Base-by-base conservation (phyloP, 2,797 vertebrate species). In the Denticeps clupeoides region DNA sequence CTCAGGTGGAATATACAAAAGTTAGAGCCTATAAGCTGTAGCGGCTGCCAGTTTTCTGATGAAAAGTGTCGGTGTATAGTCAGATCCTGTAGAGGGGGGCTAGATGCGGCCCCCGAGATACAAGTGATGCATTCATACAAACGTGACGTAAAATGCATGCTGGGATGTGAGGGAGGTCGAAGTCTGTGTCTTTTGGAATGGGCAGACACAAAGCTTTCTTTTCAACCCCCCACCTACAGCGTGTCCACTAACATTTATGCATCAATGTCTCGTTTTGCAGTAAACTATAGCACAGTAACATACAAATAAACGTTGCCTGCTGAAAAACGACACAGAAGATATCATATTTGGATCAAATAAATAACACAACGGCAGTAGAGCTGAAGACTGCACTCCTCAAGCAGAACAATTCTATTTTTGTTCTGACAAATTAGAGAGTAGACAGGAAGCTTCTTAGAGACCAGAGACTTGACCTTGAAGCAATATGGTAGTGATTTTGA, bases 151-250 rank as follows among this genome's bases (percentile, higher is more conserved):
- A n/a, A 73, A 69, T 82, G 84, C 86, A 84, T 84, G 65, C 83
- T 75, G 82, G 86, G 86, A 85, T 59, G 25, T 47, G 52, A 55
- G 57, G 70, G 68, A 74, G 78, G 78, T 78, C 81, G 75, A 76
- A 69, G 78, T 85, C 88, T 88, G 81, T 85, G 78, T 79, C 82
- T 73, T 80, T 62, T 76, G 75, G 71, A 77, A 72, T 15, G 75
- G 57, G 62, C 29, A 50, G 60, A 73, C 78, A 97, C 91, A 97
- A 97, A 91, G 89, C 82, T 73, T 78, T 82, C 89, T 89, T 95
- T 90, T 91, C 27, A 86, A 77, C 78, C 69, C 73, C 51, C 85
- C 89, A 87, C 90, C 91, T 78, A 92, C 89, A 78, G 79, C 80
- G 81, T 62, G 51, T 75, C 45, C 33, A 69, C 48, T 51, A 63